Conservation (phyloP, 2,888 invertebrate species). For the Nysson spinosus region DNA sequence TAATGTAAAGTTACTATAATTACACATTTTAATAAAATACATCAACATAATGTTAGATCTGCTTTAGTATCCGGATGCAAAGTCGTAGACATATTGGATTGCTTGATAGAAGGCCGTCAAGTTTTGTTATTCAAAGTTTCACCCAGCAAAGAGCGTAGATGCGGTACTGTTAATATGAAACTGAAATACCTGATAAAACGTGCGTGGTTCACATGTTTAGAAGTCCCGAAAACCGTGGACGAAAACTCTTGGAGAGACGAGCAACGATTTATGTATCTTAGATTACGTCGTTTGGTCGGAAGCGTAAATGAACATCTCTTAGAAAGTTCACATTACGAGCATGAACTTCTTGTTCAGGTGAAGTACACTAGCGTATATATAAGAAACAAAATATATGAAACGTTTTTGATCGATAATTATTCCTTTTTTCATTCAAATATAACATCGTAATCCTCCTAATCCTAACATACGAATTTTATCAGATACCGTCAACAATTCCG, state of each 20-base stretch:
- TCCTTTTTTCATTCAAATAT: too few species aligned
- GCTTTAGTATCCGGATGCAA: conserved; percentile 72
- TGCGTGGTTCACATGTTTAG: conserved; percentile 73
- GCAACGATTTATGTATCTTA: conserved; percentile 74
- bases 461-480: too few species aligned
- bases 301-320: conserved; percentile 71
- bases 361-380: neutral
- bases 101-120: conserved; percentile 70
- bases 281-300: conserved; percentile 70
- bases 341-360: conserved; percentile 55
- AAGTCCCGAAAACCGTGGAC: conserved; percentile 56
- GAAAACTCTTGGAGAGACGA: conserved; percentile 72
- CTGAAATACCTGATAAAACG: conserved; percentile 70
- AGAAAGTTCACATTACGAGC: conserved; percentile 66
- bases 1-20: too few species aligned
- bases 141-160: conserved; percentile 43
- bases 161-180: conserved; percentile 64
- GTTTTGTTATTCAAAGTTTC: conserved; percentile 63
- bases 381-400: neutral
- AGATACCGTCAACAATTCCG: conserved; percentile 36
- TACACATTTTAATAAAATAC: too few species aligned
- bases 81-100: conserved; percentile 71
- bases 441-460: too few species aligned
- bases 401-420: neutral
- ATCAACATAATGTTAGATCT: conserved; percentile 67